Base-by-base conservation (phyloP, 1,140 invertebrate genomes). In the Drosophila willistoni region DNA sequence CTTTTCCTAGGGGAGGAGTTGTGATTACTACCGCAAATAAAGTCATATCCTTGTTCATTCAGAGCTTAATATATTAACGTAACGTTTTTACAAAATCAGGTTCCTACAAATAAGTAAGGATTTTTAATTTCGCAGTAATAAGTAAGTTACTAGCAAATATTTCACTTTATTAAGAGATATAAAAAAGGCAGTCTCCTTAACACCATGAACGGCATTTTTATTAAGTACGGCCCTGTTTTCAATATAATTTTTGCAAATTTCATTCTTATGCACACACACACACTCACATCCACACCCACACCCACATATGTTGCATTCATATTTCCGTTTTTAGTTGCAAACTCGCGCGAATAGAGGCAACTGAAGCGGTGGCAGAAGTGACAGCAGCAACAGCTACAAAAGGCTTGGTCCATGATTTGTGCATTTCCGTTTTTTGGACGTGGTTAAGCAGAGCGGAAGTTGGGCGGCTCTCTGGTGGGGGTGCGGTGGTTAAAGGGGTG, bases 361-460 rank as follows among this genome's bases (percentile, higher is more conserved):
- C 36, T 36, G 34, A 9, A 36, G 34, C 34, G 34, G 34, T 36
- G 34, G 34, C 34, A 36, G 10, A 7, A 41, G 55, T 67, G 76
- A 59, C 82, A 71, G 36, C 36, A 39, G 36, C 13, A 42, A 42
- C 68, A 77, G 62, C 82, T 69, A 72, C 81, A 85, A 86, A 75
- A 80, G 69, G 68, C 39, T 67, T 67, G 71, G 62, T 68, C 55
- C 65, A 74, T 86, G 83, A 86, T 86, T 86, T 86, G 83, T 87
- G 83, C 72, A 82, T 87, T 86, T 86, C 83, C 82, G 79, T 68
- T 78, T 80, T 71, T 68, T 60, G 33, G 36, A 55, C 33, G 55
- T 29, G 65, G 25, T 42, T 51, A 22, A 12, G 69, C 69, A 55
- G 12, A 47, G 47, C 71, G 19, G 55, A 17, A 54, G 25, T 51